A percentile compares a stretch with the other conserved stretches of the same genome.
Evolutionary conservation across 2,888 invertebrate species (phyloP).

Genomic region (Macropis europaea): DNA sequence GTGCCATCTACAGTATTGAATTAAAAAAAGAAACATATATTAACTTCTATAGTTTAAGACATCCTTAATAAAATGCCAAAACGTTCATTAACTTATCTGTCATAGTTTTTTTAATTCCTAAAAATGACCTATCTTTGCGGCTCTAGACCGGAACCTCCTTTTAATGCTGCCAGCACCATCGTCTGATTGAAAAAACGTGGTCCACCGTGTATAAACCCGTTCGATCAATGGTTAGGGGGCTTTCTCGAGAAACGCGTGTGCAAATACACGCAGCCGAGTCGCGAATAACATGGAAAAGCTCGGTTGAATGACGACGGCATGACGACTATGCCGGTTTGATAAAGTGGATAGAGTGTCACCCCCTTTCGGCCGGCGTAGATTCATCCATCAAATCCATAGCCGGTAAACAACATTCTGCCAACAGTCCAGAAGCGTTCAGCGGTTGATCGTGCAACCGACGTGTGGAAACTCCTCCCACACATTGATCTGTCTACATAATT

Average conservation of each 20-base stretch:
- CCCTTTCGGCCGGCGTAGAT: slow-evolving; percentile 46
- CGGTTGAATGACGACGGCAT: slow-evolving; percentile 33
- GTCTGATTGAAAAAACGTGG: background rate
- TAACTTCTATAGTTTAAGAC: no score
- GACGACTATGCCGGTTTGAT: slow-evolving; percentile 60
- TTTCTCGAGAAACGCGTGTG: background rate
- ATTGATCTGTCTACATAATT: slow-evolving; percentile 65
- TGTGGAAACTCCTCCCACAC: slow-evolving; percentile 46
- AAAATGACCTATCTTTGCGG: no score
- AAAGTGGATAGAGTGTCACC: slow-evolving; percentile 59
- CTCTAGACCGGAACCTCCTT: no score
- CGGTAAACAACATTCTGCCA: slow-evolving; percentile 55
- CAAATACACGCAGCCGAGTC: slow-evolving; percentile 14
- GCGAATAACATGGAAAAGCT: slow-evolving; percentile 41
- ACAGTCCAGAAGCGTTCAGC: slow-evolving; percentile 47
- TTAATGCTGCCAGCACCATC: no score
- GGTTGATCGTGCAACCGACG: slow-evolving; percentile 37
- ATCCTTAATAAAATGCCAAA: no score
- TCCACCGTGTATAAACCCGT: background rate
- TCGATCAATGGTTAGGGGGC: slow-evolving; percentile 21
- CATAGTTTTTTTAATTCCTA: no score
- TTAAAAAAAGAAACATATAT: no score
- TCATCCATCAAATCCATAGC: slow-evolving; percentile 63
- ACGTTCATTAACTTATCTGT: no score
- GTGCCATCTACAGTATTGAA: no score